Evolutionary conservation across 2,797 vertebrate genomes (phyloP), one percentile per base, ranked within the genome.

Genomic region (Takifugu rubripes): DNA sequence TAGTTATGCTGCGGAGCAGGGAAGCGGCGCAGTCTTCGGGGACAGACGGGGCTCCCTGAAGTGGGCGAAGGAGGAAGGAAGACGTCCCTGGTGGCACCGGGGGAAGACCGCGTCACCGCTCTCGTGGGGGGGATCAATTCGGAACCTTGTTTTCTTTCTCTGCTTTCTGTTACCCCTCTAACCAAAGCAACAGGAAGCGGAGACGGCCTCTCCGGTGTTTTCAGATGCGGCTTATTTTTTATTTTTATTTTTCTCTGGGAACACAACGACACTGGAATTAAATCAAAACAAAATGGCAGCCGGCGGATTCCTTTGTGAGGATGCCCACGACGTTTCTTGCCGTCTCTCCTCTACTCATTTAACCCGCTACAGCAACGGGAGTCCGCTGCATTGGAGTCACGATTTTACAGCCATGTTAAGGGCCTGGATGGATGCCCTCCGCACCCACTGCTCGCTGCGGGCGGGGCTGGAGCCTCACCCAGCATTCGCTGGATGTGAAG

Each of bases 1-100:
- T 77, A 90, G 70, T 87, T 89, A 75, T 87, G 84, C 70, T 24
- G 50, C 43, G 61, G 78, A 84, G 76, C 57, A 27, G 64, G 75
- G 55, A 68, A 48, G 29, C 5, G 5, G 46, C n/a, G 7, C 53
- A 54, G 77, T 86, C 88, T 87, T 84, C 40, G 36, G 88, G 84
- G 88, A 89, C 58, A 61, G 54, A 11, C 49, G 15, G 8, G 25
- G 48, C 66, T 87, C 83, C 83, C 85, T 3, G 64, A 84, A 85
- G 86, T 82, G 78, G 70, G 85, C 21, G 70, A 72, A 62, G 64
- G 75, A 85, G 69, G 75, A 78, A 68, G 66, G 71, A 66, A 64
- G 67, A 70, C 27, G 52, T 87, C 87, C 77, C 86, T 70, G 53
- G 81, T 84, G 87, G 67, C 68, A 25, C 16, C 43, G 40, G 57